Evolutionary conservation across 2,113 vertebrate genomes (phyloP).

Genomic region (Columba janthina): DNA sequence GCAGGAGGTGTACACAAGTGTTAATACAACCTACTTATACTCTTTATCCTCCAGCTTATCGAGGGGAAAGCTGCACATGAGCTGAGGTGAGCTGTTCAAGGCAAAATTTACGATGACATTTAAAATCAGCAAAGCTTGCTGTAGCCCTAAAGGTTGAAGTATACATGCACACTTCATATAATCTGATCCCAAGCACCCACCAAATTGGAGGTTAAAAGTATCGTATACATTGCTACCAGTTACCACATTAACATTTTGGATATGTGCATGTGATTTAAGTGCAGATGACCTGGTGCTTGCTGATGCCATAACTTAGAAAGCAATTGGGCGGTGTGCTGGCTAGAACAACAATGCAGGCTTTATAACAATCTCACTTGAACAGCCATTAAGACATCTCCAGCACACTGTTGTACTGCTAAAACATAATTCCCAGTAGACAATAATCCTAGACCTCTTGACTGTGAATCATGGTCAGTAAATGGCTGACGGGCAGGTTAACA

Average conservation of each 20-base stretch:
- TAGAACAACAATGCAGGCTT: slow-evolving; percentile 56
- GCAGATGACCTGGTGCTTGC: slow-evolving; percentile 33
- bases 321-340: slow-evolving; percentile 7
- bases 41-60: not conserved
- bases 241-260: slow-evolving; percentile 58
- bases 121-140: slow-evolving; percentile 37
- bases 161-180: slow-evolving; percentile 37
- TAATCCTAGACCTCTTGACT: slow-evolving; percentile 42
- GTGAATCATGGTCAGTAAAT: slow-evolving; percentile 69
- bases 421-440: slow-evolving; percentile 64
- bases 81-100: not conserved
- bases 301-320: slow-evolving; percentile 62
- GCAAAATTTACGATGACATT: slow-evolving; percentile 31
- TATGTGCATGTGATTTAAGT: slow-evolving; percentile 51
- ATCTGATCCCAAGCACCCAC: slow-evolving; percentile 32
- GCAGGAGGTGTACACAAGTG: not conserved
- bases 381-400: slow-evolving; percentile 63
- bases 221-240: slow-evolving; percentile 62
- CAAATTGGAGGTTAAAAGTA: slow-evolving; percentile 62
- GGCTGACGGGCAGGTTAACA: slow-evolving; percentile 52
- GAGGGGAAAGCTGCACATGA: not conserved
- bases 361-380: slow-evolving; percentile 38
- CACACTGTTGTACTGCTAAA: slow-evolving; percentile 50
- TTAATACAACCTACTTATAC: not conserved
- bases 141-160: not conserved